Percentiles rank a stretch among this genome's conserved stretches.
Conservation (phyloP, 1,140 invertebrate genomes). For the Zaprionus vittiger region DNA sequence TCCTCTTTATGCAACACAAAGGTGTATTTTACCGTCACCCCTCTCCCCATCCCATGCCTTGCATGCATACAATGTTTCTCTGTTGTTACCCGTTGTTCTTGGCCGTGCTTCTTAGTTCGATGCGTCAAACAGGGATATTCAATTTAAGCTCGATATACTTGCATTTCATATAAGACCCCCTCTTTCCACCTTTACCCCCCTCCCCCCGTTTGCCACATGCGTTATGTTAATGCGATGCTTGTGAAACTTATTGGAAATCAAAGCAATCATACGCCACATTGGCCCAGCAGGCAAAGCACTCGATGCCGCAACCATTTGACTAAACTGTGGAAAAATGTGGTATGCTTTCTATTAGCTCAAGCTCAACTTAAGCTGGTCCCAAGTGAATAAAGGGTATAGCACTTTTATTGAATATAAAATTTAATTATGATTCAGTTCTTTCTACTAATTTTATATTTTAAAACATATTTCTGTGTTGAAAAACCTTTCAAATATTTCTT, state of each 20-base stretch:
- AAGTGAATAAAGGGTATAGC: background rate
- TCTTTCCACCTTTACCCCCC: background rate
- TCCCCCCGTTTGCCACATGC: background rate
- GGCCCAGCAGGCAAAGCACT: conserved; percentile 32
- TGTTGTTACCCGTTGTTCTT: conserved; percentile 25
- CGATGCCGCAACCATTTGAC: conserved; percentile 16
- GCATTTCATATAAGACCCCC: conserved; percentile 47
- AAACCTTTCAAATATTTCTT: conserved; percentile 18
- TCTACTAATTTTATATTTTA: background rate
- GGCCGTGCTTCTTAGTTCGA: conserved; percentile 32
- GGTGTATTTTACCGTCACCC: conserved; percentile 59
- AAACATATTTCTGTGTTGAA: background rate
- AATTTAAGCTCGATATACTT: conserved; percentile 71
- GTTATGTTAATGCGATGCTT: conserved; percentile 50
- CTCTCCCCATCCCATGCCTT: background rate
- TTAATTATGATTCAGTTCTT: background rate
- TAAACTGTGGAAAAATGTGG: conserved; percentile 26
- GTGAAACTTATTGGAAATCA: conserved; percentile 66
- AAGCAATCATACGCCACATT: conserved; percentile 58
- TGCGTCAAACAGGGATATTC: conserved; percentile 72
- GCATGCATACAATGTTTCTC: conserved; percentile 65
- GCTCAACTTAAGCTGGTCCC: background rate
- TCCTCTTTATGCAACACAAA: conserved; percentile 52
- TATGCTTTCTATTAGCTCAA: background rate
- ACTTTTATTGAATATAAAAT: background rate